Conservation (phyloP, 2,113 vertebrate genomes). For the Syngnathus floridae region DNA sequence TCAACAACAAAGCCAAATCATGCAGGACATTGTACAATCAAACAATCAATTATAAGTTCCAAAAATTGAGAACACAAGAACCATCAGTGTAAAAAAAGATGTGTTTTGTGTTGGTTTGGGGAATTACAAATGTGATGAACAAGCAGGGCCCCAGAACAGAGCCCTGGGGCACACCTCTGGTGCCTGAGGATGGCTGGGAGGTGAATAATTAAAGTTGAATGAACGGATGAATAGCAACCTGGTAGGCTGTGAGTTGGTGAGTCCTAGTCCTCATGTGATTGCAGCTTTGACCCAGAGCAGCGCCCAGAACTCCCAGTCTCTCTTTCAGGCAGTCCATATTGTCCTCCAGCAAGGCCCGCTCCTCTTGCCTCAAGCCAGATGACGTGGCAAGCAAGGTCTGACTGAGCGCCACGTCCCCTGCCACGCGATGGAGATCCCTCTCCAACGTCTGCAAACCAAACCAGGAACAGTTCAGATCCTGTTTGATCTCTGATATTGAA, state of each 20-base stretch:
- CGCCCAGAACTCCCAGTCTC: conserved; percentile 76
- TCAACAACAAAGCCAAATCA: conserved; percentile 8
- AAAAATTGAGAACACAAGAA: not conserved
- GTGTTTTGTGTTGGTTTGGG: not conserved
- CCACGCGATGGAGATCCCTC: conserved; percentile 81
- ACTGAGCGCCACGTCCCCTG: conserved; percentile 81
- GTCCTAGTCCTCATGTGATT: conserved; percentile 79
- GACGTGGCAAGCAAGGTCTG: conserved; percentile 71
- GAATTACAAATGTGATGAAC: not conserved
- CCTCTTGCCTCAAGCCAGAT: conserved; percentile 69
- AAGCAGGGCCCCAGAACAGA: not conserved
- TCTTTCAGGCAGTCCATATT: conserved; percentile 78
- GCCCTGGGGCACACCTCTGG: not conserved
- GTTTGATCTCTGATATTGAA: too few species aligned
- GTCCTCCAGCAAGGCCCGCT: conserved; percentile 77
- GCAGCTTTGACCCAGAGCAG: conserved; percentile 76
- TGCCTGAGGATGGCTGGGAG: too few species aligned
- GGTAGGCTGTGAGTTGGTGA: conserved; percentile 80
- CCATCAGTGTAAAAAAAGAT: not conserved
- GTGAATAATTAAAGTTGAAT: not conserved
- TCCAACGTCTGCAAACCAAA: conserved; percentile 71
- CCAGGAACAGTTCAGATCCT: not conserved
- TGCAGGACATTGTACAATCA: not conserved
- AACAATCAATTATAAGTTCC: too few species aligned
- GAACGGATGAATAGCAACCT: conserved; percentile 65